Conservation (phyloP, 2,113 vertebrate genomes). For the Sinocyclocheilus rhinocerous region DNA sequence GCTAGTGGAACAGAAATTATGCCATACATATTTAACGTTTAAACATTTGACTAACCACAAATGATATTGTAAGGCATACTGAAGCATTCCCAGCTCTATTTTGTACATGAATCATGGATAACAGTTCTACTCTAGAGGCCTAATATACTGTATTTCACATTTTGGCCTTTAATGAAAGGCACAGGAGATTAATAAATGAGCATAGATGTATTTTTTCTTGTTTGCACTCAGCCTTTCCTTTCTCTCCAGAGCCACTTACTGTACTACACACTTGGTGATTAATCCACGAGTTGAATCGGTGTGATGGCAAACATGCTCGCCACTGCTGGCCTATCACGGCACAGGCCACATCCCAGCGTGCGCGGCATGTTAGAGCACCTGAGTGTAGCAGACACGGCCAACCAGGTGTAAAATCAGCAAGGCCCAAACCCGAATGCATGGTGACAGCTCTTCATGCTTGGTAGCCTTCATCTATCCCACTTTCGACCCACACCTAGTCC, state of each 20-base stretch:
- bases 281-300: conserved; percentile 36
- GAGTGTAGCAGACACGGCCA: conserved; percentile 47
- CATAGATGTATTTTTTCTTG: neutral
- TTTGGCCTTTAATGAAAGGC: conserved; percentile 37
- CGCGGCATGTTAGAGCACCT: conserved; percentile 40
- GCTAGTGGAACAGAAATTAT: neutral
- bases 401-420: conserved; percentile 59
- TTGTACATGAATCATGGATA: neutral
- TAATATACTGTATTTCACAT: conserved; percentile 8
- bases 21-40: neutral
- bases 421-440: conserved; percentile 46
- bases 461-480: conserved; percentile 34
- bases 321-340: conserved; percentile 29
- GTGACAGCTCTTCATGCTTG: conserved; percentile 59
- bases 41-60: neutral
- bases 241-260: neutral
- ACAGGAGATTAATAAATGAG: conserved; percentile 29
- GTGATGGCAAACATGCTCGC: conserved; percentile 50
- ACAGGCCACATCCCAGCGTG: conserved; percentile 38
- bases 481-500: conserved; percentile 30
- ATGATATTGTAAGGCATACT: neutral
- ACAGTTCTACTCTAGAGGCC: conserved; percentile 17
- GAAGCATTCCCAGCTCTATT: neutral
- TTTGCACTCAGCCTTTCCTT: conserved; percentile 23
- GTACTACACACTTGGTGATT: conserved; percentile 41